Conservation (phyloP, 2,888 invertebrate species). For the Nesidiocoris tenuis region DNA sequence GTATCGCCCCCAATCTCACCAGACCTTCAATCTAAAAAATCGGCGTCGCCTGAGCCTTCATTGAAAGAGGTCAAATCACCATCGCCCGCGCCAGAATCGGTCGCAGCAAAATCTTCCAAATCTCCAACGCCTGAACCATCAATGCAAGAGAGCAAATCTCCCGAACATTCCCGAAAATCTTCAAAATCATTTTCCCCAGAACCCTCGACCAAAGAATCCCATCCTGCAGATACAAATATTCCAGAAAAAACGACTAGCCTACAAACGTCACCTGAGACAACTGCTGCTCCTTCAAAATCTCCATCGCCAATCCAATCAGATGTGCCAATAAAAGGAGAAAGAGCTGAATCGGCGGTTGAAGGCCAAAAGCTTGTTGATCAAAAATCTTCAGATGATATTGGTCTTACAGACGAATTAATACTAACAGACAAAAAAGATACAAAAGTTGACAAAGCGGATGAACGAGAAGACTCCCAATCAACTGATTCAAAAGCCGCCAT, state of each 20-base stretch:
- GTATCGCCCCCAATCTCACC: neutral
- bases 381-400: neutral
- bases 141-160: neutral
- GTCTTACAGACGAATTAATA: neutral
- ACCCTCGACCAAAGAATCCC: neutral
- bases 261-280: neutral
- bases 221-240: neutral
- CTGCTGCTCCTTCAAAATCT: conserved; percentile 2
- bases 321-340: neutral
- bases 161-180: neutral
- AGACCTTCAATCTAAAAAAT: neutral
- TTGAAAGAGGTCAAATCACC: neutral
- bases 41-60: neutral
- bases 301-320: conserved; percentile 7
- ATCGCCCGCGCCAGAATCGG: neutral
- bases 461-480: neutral
- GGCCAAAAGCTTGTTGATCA: neutral
- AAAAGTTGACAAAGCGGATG: neutral
- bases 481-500: neutral
- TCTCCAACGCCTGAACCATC: conserved; percentile 14
- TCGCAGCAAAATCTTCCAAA: neutral
- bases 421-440: neutral
- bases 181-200: neutral
- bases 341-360: neutral
- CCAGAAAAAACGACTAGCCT: neutral